Base-by-base conservation (phyloP, 2,113 vertebrate species). In the Plecturocebus donacophilus region DNA sequence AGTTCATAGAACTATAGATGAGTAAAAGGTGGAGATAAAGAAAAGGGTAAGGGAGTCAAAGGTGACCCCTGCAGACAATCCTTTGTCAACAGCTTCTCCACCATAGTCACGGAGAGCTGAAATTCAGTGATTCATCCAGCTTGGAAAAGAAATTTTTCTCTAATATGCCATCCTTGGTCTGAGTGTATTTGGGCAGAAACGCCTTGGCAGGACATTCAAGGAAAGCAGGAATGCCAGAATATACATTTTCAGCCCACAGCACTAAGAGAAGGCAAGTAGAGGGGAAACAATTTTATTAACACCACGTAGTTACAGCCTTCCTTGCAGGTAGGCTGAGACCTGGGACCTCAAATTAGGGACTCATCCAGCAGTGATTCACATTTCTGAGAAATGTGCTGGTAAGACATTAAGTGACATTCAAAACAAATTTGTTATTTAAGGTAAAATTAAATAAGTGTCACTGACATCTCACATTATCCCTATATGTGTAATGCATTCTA, bases 361-460 rank as follows among this genome's bases (percentile, higher is more conserved):
- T 76, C n/a, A 80, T 38, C 5, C 58, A 40, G 38, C 40, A 49
- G 35, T 68, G 47, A 93, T 5, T 97, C 90, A 93, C 4, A 76
- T 79, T 95, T 95, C 90, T 89, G 38, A 94, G 90, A 92, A 96
- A 96, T 92, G 56, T 25, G 70, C 75, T 81, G 42, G 6, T 61
- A 68, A 82, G 40, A n/a, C 20, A 89, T 49, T n/a, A 68, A 92
- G 49, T 56, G 66, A 38, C 42, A 88, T 73, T n/a, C 40, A 95
- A 76, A 95, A 86, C 2, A n/a, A 47, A 58, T 90, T 80, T 68
- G 40, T n/a, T 76, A 81, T 71, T 90, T 76, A 71, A 94, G 88
- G 9, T 42, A 85, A 87, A 79, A 75, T 38, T 87, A 68, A 88
- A 23, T 76, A 76, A n/a, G 9, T 76, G 35, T 97, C 45, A 6